These are phyloP conservation scores for Pseudomyrmex concolor DNA, from an alignment of 1,140 invertebrate genomes.

Conservation along the genomic window DNA sequence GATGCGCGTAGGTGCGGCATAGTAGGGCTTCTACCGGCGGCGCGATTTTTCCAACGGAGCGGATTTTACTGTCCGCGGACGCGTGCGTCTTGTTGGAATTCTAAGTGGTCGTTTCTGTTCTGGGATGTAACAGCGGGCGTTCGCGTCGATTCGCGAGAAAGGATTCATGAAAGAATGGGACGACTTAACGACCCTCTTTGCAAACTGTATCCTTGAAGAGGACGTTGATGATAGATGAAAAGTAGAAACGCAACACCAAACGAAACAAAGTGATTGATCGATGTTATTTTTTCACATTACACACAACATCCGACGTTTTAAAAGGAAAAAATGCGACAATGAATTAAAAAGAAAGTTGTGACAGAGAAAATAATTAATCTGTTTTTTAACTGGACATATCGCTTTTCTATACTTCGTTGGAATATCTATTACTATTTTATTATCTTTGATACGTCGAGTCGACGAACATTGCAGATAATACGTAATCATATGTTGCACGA, in stretches of 20 bases:
- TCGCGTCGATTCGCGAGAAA: neutral
- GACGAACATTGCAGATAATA: neutral
- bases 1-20: conserved; percentile 63
- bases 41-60: conserved; percentile 55
- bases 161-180: conserved; percentile 7
- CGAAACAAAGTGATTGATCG: too few species aligned
- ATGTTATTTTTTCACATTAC: too few species aligned
- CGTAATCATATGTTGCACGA: conserved; percentile 12
- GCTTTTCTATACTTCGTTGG: too few species aligned
- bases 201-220: neutral
- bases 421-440: too few species aligned
- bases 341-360: too few species aligned
- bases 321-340: too few species aligned
- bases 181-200: conserved; percentile 5
- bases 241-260: too few species aligned
- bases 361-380: too few species aligned
- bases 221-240: too few species aligned
- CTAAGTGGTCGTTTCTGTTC: conserved; percentile 9
- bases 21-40: conserved; percentile 31
- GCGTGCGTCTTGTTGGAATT: conserved; percentile 67
- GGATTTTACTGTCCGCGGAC: conserved; percentile 66
- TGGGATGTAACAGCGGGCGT: conserved; percentile 24
- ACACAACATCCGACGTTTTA: too few species aligned
- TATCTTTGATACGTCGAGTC: neutral
- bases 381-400: too few species aligned